These are phyloP conservation scores for Galeopsomyia nigrocyanea DNA, from an alignment of 2,888 invertebrate species.

Conservation along the genomic window DNA sequence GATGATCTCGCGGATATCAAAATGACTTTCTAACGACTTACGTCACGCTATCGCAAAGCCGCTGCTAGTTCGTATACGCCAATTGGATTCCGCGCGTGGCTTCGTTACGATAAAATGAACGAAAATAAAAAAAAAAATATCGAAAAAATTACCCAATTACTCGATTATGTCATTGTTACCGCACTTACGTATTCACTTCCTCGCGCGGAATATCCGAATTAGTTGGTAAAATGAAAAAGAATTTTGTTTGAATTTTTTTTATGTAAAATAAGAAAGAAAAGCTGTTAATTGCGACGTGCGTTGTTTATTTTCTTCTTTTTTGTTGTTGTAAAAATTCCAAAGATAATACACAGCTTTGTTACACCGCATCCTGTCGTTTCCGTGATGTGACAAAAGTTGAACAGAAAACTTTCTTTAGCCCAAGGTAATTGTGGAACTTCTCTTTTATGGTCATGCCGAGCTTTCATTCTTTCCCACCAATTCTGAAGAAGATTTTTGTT, in stretches of 20 bases:
- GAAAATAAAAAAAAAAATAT: constrained; percentile 26
- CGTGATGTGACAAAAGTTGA: no score
- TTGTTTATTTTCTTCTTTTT: no score
- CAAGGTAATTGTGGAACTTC: no score
- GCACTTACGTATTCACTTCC: constrained; percentile 32
- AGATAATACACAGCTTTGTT: no score
- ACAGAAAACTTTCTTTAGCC: no score
- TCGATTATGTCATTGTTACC: constrained; percentile 34
- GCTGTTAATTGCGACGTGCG: no score
- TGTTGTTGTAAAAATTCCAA: no score
- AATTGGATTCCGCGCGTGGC: constrained; percentile 19
- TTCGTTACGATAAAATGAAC: constrained; percentile 31
- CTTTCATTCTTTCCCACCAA: no score
- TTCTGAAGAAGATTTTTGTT: no score
- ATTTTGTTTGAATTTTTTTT: constrained; percentile 6
- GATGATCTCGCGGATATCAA: constrained; percentile 16
- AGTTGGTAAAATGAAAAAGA: constrained; percentile 11
- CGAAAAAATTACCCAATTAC: constrained; percentile 38
- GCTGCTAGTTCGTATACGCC: constrained; percentile 9
- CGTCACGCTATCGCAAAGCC: constrained; percentile 14
- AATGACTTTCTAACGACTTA: constrained; percentile 39
- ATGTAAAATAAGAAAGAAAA: constrained; percentile 25
- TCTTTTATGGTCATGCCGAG: no score
- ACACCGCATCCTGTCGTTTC: no score
- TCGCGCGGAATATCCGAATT: constrained; percentile 20